phyloP scores from a whole-genome alignment of 2,888 invertebrate genomes.

The Resseliella maxima region DNA sequence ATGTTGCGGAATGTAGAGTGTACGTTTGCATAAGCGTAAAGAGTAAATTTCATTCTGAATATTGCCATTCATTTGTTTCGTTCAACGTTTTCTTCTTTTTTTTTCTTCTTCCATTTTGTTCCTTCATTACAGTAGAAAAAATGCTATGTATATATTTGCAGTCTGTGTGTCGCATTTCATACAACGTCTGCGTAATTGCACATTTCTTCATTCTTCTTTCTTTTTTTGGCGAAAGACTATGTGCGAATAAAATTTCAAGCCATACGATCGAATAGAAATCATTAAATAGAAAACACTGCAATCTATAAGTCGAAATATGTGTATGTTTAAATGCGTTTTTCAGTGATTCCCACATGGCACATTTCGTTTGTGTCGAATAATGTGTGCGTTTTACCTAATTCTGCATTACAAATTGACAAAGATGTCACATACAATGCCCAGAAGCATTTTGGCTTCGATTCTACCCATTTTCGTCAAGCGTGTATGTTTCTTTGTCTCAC shows the following conservation, averaged over 20 bases:
- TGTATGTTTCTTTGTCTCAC: background rate
- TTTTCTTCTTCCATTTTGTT: background rate
- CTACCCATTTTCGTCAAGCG: too few species aligned
- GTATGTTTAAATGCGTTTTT: slow-evolving; percentile 26
- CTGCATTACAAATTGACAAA: background rate
- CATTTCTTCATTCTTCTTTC: too few species aligned
- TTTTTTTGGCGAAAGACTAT: background rate
- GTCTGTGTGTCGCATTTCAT: slow-evolving; percentile 25
- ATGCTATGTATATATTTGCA: background rate
- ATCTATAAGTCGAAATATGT: slow-evolving; percentile 42
- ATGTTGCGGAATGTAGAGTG: background rate
- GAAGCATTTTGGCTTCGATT: too few species aligned
- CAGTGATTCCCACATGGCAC: slow-evolving; percentile 42
- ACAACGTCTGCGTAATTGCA: background rate
- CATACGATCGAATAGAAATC: background rate
- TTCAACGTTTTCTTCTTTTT: background rate
- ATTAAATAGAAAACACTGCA: slow-evolving; percentile 47
- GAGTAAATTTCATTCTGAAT: background rate
- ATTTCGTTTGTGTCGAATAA: background rate
- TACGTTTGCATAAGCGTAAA: background rate
- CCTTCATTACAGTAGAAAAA: background rate
- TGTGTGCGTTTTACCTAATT: background rate
- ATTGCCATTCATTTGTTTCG: slow-evolving; percentile 25
- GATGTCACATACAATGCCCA: background rate
- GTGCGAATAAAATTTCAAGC: background rate